phyloP scores from a whole-genome alignment of 1,140 invertebrate species.

The Coenobita brevimanus region DNA sequence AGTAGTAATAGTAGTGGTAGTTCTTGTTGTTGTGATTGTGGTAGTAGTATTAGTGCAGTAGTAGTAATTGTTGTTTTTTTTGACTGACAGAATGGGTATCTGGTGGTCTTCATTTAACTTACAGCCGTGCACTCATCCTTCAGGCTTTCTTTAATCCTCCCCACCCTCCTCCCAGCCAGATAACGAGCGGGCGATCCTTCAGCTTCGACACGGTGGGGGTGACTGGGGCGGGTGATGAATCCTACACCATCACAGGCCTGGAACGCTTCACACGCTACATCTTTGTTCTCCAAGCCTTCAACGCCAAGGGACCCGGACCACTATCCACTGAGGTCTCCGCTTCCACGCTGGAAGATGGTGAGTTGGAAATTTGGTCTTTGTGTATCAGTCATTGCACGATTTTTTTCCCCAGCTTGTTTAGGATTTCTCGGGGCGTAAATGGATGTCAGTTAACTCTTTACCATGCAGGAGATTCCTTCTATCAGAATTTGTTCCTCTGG shows the following conservation, averaged over 20 bases:
- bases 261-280: slow-evolving; percentile 73
- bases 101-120: too few species aligned
- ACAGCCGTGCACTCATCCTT: neutral
- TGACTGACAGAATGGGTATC: too few species aligned
- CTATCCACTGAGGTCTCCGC: slow-evolving; percentile 82
- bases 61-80: neutral
- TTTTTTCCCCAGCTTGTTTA: too few species aligned
- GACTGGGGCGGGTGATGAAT: slow-evolving; percentile 33
- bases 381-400: neutral
- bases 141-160: neutral
- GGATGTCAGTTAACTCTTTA: too few species aligned
- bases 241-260: slow-evolving; percentile 69
- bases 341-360: slow-evolving; percentile 85
- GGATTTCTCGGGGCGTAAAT: too few species aligned
- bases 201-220: slow-evolving; percentile 53
- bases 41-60: neutral
- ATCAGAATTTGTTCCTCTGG: too few species aligned
- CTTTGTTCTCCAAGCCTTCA: slow-evolving; percentile 74
- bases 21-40: neutral
- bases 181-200: slow-evolving; percentile 40
- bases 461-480: too few species aligned
- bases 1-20: neutral
- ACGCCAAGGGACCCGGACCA: slow-evolving; percentile 79
- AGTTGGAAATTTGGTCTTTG: neutral
- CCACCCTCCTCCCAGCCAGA: neutral